Evolutionary conservation across 2,113 vertebrate genomes (phyloP), one percentile per base, ranked within the genome.

Genomic region (Ceyx margarethae): DNA sequence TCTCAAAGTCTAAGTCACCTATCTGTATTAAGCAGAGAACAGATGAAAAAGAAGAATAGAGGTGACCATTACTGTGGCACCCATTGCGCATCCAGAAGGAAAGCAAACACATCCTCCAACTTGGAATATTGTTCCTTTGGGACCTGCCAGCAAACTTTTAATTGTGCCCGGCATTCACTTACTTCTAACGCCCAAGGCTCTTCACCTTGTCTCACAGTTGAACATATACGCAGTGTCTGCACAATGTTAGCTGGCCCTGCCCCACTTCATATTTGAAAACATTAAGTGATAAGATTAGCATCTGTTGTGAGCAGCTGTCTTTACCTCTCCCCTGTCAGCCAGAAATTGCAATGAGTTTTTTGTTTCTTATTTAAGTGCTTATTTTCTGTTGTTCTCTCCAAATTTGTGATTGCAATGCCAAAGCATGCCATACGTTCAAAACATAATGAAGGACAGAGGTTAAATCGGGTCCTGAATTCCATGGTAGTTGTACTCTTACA

Each of bases 401-500:
- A 37, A 37, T 53, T 37, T 69, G 76, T 43, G 45, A 85, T 6
- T 76, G 54, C 17, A 75, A 33, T 54, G 73, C 28, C 83, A 72
- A 71, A 92, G 51, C 33, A 35, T 2, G 33, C 11, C 56, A 80
- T 25, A n/a, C 1, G 0, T 46, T 89, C 72, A 69, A 82, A 91
- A 66, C 0, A 0, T 29, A 87, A 66, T 4, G 23, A 77, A 90
- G 54, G 40, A 45, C 8, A 50, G 57, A 40, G 51, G 56, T 69
- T 92, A 85, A 90, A 90, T 76, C 13, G 37, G 53, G 64, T 89
- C 50, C 56, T 80, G 68, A 90, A 95, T 79, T 62, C 77, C 78
- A 50, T 8, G 28, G 87, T 18, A 61, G 51, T 20, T 43, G 33
- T 64, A n/a, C 40, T 80, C 58, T 64, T 35, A 48, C 19, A 81